Base-by-base conservation (phyloP, 2,797 vertebrate species). In the Microhierax caerulescens region DNA sequence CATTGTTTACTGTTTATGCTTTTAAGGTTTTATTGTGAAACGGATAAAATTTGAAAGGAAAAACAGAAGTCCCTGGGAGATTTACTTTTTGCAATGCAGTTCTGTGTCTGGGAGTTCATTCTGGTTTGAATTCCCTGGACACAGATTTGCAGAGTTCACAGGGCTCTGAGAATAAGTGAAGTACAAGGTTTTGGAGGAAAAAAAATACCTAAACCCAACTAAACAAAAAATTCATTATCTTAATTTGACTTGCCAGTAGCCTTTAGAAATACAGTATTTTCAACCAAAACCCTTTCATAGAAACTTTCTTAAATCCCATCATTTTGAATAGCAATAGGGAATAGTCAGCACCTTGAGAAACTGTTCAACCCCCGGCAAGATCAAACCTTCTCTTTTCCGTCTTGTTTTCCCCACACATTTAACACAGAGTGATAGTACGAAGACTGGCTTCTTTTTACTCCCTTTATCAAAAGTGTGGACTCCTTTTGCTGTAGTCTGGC, bases 401-500 rank as follows among this genome's bases (percentile, higher is more conserved):
- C 23, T 81, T 69, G 6, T 79, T 92, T 81, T 47, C 11, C 25
- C 6, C 9, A 21, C 11, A 45, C 3, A 34, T 59, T 84, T 88
- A 72, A 23, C 13, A 56, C 7, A 45, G 4, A 75, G 4, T 13
- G 25, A 8, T 21, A 65, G 5, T 21, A 41, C 9, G 47, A 74
- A 75, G 8, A 12, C 1, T 3, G 2, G 7, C 20, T 69, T 72
- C 0, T 32, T 41, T 51, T 63, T 37, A 3, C 7, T 3, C 7
- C 2, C 5, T 72, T 84, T 39, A 13, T 16, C 9, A 28, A n/a
- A 47, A 63, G 2, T 41, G 5, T 57, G 9, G 8, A 9, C 10
- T 27, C 1, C 2, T 82, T 82, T 76, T 56, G 28, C 28, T 82
- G 16, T 5, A 25, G 3, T 53, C 34, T 41, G 32, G 2, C 15